Percentiles rank a stretch among this genome's conserved stretches.
Evolutionary conservation across 1,140 invertebrate genomes (phyloP).

Genomic region (Branchinecta lynchi): DNA sequence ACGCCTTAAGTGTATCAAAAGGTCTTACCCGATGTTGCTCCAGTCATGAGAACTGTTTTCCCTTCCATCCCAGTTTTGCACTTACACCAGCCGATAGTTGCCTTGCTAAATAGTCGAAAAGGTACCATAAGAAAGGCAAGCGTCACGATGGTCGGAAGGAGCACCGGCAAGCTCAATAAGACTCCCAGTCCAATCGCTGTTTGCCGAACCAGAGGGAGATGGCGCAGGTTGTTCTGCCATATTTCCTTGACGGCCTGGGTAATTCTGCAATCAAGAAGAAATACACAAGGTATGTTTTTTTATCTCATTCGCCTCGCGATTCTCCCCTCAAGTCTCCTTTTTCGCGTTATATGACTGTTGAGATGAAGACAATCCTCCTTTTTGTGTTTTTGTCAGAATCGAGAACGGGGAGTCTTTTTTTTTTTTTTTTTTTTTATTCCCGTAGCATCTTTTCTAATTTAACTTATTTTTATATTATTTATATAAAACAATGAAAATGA

Average conservation of each 20-base stretch:
- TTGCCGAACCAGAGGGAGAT: slow-evolving; percentile 11
- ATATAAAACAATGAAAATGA: too few relatives aligned
- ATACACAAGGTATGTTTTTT: too few relatives aligned
- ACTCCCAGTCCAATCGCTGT: not conserved
- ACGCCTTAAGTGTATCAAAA: not conserved
- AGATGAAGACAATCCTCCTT: too few relatives aligned
- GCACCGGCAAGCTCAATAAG: slow-evolving; percentile 7
- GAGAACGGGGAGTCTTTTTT: too few relatives aligned
- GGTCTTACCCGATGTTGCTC: slow-evolving; percentile 35
- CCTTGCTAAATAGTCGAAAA: slow-evolving; percentile 13
- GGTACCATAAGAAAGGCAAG: slow-evolving; percentile 11
- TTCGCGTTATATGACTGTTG: too few relatives aligned
- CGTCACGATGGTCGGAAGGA: not conserved
- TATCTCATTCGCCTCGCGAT: too few relatives aligned
- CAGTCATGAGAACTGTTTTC: slow-evolving; percentile 40
- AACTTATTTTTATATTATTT: too few relatives aligned
- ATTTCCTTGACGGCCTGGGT: not conserved
- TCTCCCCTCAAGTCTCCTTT: too few relatives aligned
- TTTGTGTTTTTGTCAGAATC: too few relatives aligned
- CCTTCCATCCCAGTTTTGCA: slow-evolving; percentile 26
- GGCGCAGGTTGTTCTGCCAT: slow-evolving; percentile 7
- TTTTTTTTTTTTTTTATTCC: too few relatives aligned
- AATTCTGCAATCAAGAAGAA: not conserved
- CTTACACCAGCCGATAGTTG: slow-evolving; percentile 6
- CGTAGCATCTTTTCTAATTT: too few relatives aligned